Evolutionary conservation across 2,888 invertebrate species (phyloP), one percentile per base, ranked within the genome.

Genomic region (Parnassius glacialis): DNA sequence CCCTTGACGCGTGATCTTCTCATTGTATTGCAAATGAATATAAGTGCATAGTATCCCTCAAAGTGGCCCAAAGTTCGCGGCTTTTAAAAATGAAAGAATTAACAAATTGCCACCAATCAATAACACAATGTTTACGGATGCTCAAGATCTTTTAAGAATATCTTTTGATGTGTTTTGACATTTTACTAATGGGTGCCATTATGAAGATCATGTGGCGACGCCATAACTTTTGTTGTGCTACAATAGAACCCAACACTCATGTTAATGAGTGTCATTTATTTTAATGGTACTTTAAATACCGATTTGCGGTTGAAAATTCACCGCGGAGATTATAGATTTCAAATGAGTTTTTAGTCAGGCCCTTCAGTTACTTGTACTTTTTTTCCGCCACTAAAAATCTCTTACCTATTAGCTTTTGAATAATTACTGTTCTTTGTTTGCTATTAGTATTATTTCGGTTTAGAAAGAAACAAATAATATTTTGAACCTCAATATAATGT

Each of bases 81-180:
- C 73, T 67, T 73, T 72, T 72, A 73, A 73, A 25, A 70, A 73
- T 82, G 75, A 86, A 89, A 82, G 85, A 81, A 81, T 79, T 79
- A 85, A 91, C 88, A 89, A 90, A 90, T 91, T 79, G 79, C 85
- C 69, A 62, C 76, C 83, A 76, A 91, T 91, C 84, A 87, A 89
- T 90, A 88, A 81, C 76, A 67, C 72, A 77, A 80, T 74, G 74
- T 81, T 81, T 78, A 76, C 74, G 72, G 74, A 76, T 75, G 72
- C 79, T 84, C 73, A 70, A 80, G 79, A 79, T 72, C 71, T 73
- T 76, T 78, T 71, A 75, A 74, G 78, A 76, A 81, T 83, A 84
- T 86, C 82, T 75, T 87, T 88, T 89, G 86, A 88, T 85, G 78
- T 91, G 90, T 91, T 91, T 83, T 90, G 91, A 90, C 90, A 87